These are phyloP conservation scores for Myotis davidii DNA, from an alignment of 2,113 vertebrate species.

Conservation along the genomic window DNA sequence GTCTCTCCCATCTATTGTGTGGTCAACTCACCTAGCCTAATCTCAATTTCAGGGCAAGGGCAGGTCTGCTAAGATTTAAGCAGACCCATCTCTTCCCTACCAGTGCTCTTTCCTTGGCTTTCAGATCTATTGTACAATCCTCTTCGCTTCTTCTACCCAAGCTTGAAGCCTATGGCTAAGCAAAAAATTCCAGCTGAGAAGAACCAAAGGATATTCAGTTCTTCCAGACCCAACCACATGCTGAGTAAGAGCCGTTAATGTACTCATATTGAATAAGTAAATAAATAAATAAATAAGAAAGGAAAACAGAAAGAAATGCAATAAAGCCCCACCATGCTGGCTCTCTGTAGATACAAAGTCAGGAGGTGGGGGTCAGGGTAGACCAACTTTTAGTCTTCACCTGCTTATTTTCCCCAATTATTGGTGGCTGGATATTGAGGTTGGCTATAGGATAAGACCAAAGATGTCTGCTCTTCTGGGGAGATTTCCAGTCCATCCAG, in stretches of 20 bases:
- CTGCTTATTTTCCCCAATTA: background rate
- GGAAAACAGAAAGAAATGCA: background rate
- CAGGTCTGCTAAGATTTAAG: background rate
- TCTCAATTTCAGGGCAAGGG: background rate
- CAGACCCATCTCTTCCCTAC: background rate
- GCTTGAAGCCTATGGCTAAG: background rate
- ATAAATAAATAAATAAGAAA: background rate
- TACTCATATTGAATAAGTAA: background rate
- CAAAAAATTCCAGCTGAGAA: slow-evolving; percentile 26
- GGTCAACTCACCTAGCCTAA: background rate
- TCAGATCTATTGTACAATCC: background rate
- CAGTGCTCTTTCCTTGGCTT: background rate
- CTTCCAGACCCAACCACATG: slow-evolving; percentile 29
- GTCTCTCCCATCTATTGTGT: background rate
- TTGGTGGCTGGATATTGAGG: background rate
- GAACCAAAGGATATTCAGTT: background rate
- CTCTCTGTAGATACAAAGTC: background rate
- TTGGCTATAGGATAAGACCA: background rate
- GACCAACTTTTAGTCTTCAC: background rate
- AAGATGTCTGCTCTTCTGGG: background rate
- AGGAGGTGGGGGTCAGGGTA: background rate
- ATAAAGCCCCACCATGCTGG: background rate
- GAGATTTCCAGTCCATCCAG: background rate
- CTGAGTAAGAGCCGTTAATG: slow-evolving; percentile 34
- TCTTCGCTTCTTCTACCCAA: background rate